Evolutionary conservation across 2,888 invertebrate species (phyloP).

Genomic region (Itoplectis maculator): DNA sequence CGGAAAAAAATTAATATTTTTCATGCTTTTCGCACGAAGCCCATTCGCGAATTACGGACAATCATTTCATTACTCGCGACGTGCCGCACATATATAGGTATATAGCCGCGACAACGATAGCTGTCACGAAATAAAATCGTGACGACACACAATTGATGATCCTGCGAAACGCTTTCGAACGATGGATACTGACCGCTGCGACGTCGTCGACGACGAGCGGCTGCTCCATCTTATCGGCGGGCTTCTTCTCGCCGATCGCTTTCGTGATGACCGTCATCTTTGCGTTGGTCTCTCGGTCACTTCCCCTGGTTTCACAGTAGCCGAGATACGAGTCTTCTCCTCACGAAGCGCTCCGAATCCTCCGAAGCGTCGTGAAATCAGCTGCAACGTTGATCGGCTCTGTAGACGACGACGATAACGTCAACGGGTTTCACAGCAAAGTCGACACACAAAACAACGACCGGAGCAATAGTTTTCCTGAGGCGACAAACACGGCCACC

Average conservation of each 20-base stretch:
- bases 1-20: too few species aligned
- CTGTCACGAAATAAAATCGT: too few species aligned
- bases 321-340: background rate
- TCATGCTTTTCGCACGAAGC: too few species aligned
- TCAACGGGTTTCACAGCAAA: slow-evolving; percentile 40
- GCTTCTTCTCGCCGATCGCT: slow-evolving; percentile 90
- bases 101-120: too few species aligned
- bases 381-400: background rate
- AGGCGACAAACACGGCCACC: slow-evolving; percentile 60
- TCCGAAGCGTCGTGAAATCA: slow-evolving; percentile 8
- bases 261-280: slow-evolving; percentile 93
- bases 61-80: too few species aligned
- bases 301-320: slow-evolving; percentile 3
- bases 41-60: too few species aligned
- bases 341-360: background rate
- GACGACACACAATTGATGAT: too few species aligned
- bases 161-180: background rate
- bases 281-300: slow-evolving; percentile 30
- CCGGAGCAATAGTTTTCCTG: slow-evolving; percentile 10
- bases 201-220: slow-evolving; percentile 88
- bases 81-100: background rate
- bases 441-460: slow-evolving; percentile 22
- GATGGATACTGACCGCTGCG: slow-evolving; percentile 82
- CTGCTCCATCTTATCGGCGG: slow-evolving; percentile 87
- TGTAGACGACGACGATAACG: slow-evolving; percentile 1